Conservation (phyloP, 2,113 vertebrate species). For the Chionodraco myersi region DNA sequence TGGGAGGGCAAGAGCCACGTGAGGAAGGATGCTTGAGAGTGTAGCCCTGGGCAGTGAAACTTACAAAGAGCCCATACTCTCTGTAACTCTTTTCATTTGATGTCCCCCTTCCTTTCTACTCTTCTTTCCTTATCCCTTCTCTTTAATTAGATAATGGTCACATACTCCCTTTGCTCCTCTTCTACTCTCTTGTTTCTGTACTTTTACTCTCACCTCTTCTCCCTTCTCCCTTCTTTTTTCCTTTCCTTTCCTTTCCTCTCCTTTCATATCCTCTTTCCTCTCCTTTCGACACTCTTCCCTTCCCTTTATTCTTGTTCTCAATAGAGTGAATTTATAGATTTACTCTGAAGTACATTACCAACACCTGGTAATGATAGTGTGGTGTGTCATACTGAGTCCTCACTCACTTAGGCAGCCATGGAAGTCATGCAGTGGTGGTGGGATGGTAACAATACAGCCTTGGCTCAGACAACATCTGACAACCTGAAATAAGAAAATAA, state of each 20-base stretch:
- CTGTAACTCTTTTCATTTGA: constrained; percentile 6
- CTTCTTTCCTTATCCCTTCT: neutral
- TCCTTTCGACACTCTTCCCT: neutral
- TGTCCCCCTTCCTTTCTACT: neutral
- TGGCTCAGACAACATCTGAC: neutral
- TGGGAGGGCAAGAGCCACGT: constrained; percentile 30
- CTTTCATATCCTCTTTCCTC: neutral
- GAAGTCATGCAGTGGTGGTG: neutral
- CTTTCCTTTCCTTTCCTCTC: neutral
- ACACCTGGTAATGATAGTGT: neutral
- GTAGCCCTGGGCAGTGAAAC: constrained; percentile 12
- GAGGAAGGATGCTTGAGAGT: constrained; percentile 39
- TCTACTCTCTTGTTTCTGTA: neutral
- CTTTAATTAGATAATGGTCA: neutral
- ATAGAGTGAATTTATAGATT: neutral
- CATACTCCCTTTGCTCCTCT: neutral
- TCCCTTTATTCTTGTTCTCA: no score
- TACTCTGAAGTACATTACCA: neutral
- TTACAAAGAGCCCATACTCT: constrained; percentile 18
- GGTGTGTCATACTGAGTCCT: neutral
- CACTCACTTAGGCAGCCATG: neutral
- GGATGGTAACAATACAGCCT: neutral
- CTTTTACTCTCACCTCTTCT: neutral
- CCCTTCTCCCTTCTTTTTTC: no score
- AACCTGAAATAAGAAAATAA: neutral